Base-by-base conservation (phyloP, 2,888 invertebrate species). In the Tricholauxania praeusta region DNA sequence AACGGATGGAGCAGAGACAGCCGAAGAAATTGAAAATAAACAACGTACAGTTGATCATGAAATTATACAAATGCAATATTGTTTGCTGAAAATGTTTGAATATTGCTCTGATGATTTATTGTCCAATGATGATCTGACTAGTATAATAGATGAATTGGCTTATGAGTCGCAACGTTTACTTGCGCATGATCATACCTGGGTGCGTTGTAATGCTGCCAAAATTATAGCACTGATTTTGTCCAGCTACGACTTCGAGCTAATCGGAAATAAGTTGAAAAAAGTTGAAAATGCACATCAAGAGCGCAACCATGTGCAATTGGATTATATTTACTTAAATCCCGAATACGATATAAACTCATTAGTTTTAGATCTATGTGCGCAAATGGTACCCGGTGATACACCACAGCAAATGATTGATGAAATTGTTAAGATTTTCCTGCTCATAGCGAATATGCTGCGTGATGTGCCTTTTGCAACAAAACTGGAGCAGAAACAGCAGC, bases 141-240 rank as follows among this genome's bases (percentile, higher is more conserved):
- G 77, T 1, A 76, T 77, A 0, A 87, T 90, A 4, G 90, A 93
- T 74, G 90, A 90, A 74, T 86, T 93, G 80, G 89, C 90, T 68
- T 91, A 91, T 82, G 90, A 92, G 81, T 90, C 92, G 79, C 93
- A 95, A 85, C 89, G 89, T 19, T 89, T 95, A 59, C 84, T 97
- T 17, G 92, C 90, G 0, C 93, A 97, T 85, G 93, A 95, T 15
- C 97, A 97, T 83, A 90, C 92, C 49, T 96, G 96, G 96, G 95
- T 97, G 0, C 90, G 96, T 71, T 88, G 95, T 62, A 91, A 91
- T 73, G 90, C 96, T 0, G 91, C 93, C 0, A 94, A 95, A 84
- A 89, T 96, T 75, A 86, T 97, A 59, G 93, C 94, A 0, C 89
- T 91, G 63, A 89, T 96, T 66, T 87, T 97, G 71, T 88, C 91